Conservation (phyloP, 2,888 invertebrate species). For the Archips xylosteana region DNA sequence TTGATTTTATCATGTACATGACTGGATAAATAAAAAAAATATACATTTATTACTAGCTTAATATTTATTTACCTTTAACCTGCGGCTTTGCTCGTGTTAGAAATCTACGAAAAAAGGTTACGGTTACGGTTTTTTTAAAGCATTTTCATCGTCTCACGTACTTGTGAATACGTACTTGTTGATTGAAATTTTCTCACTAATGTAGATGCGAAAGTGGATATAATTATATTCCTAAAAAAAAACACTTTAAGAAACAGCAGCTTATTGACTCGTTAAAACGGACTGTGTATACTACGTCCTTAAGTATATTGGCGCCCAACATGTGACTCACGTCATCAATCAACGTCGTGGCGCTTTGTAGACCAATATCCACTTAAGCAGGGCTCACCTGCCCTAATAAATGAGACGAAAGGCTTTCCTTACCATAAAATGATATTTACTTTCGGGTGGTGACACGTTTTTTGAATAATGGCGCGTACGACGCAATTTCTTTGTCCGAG, state of each 20-base stretch:
- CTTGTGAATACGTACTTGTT: no score
- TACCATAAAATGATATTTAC: conserved; percentile 42
- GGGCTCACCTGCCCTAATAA: conserved; percentile 63
- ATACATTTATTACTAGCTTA: no score
- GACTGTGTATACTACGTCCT: not conserved
- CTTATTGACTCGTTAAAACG: not conserved
- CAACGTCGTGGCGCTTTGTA: conserved; percentile 66
- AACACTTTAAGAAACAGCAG: not conserved
- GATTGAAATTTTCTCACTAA: no score
- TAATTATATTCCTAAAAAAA: not conserved
- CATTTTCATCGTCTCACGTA: no score
- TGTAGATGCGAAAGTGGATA: no score
- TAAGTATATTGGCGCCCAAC: conserved; percentile 47
- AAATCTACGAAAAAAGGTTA: no score
- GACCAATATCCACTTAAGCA: conserved; percentile 67
- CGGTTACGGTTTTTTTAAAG: no score
- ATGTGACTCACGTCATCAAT: conserved; percentile 64
- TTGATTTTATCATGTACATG: no score
- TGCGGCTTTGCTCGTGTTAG: no score
- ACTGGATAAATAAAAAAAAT: no score
- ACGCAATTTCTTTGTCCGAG: conserved; percentile 17
- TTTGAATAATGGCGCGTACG: conserved; percentile 37
- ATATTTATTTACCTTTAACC: no score
- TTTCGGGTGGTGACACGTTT: conserved; percentile 35
- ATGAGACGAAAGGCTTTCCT: conserved; percentile 56